Percentiles rank a stretch among this genome's conserved stretches.
Evolutionary conservation across 2,113 vertebrate species (phyloP).

Genomic region (Garra rufa): DNA sequence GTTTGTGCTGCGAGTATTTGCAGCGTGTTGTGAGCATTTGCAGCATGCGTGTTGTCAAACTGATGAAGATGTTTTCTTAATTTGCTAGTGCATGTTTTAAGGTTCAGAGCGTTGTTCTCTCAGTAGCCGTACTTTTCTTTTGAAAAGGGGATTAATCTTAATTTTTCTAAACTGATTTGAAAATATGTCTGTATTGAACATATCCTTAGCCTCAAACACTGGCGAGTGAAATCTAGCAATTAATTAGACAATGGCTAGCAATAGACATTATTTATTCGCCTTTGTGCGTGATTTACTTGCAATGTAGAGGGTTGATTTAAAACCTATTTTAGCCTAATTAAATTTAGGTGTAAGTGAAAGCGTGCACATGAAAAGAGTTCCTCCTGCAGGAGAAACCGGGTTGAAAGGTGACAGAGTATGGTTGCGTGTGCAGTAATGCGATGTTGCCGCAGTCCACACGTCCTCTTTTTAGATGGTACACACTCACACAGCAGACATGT

Average conservation of each 20-base stretch:
- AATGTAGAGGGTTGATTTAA: background rate
- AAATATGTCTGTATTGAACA: background rate
- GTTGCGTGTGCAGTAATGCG: slow-evolving; percentile 16
- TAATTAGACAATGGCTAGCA: too few relatives aligned
- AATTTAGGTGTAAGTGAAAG: background rate
- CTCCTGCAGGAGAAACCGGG: background rate
- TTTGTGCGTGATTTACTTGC: background rate
- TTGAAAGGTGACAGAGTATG: slow-evolving; percentile 26
- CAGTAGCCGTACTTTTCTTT: too few relatives aligned
- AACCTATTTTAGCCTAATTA: background rate
- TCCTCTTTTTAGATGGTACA: slow-evolving; percentile 21
- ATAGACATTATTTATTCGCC: background rate
- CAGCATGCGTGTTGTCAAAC: too few relatives aligned
- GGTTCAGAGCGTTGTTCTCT: too few relatives aligned
- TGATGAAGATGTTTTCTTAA: too few relatives aligned
- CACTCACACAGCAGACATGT: background rate
- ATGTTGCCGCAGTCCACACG: slow-evolving; percentile 4
- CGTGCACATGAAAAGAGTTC: background rate
- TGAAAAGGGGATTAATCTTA: too few relatives aligned
- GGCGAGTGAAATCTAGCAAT: too few relatives aligned
- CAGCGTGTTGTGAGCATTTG: too few relatives aligned
- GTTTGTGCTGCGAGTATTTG: too few relatives aligned
- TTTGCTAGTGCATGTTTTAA: too few relatives aligned
- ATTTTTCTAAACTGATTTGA: too few relatives aligned
- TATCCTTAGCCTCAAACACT: background rate